Conservation (phyloP, 1,140 invertebrate species). For the Neuroterus valhalla region DNA sequence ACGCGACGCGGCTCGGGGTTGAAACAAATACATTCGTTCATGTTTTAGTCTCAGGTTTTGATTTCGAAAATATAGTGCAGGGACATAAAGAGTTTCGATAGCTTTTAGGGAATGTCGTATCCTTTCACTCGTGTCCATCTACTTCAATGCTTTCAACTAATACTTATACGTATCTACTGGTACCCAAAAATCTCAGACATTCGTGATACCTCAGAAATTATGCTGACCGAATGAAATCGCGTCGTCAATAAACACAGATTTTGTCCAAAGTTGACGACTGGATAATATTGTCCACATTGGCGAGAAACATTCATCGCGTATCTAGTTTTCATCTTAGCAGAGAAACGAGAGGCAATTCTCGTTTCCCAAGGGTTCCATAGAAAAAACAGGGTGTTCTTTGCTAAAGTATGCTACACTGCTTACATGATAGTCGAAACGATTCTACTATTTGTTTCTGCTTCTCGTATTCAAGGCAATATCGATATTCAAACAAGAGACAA, state of each 20-base stretch:
- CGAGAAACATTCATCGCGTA: constrained; percentile 1
- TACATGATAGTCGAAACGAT: constrained; percentile 9
- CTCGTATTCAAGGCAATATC: constrained; percentile 26
- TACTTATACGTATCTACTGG: constrained; percentile 45
- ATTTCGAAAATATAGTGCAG: constrained; percentile 23
- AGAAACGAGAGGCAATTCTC: constrained; percentile 9
- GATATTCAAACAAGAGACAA: constrained; percentile 6
- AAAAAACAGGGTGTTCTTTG: not conserved
- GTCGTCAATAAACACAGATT: not conserved
- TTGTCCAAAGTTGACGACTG: constrained; percentile 1
- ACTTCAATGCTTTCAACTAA: constrained; percentile 43
- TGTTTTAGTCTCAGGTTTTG: constrained; percentile 33
- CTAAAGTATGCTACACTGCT: constrained; percentile 21
- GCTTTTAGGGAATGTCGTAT: constrained; percentile 28
- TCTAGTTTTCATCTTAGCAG: constrained; percentile 17
- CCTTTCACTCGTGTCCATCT: constrained; percentile 36
- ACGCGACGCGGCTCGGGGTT: constrained; percentile 36
- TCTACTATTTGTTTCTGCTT: not conserved
- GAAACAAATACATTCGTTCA: constrained; percentile 48
- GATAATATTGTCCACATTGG: constrained; percentile 12
- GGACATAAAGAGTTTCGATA: constrained; percentile 13
- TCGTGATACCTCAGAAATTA: constrained; percentile 27
- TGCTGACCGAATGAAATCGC: not conserved
- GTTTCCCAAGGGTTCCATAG: constrained; percentile 13
- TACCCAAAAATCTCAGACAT: constrained; percentile 41